Percentiles rank a stretch among this genome's conserved stretches.
Conservation (phyloP, 2,888 invertebrate species). For the Drosophila limbata region DNA sequence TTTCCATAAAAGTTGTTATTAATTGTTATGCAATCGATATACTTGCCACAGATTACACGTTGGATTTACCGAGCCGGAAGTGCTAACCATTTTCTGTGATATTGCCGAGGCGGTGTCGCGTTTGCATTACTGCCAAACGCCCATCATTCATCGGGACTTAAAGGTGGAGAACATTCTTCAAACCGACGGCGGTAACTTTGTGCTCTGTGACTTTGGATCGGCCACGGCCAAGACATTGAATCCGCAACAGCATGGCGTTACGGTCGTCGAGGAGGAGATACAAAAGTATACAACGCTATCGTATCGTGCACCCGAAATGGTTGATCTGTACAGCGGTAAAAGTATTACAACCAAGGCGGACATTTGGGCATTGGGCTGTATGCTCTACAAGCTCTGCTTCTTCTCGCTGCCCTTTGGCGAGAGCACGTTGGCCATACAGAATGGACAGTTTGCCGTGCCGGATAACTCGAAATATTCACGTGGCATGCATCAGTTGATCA, state of each 20-base stretch:
- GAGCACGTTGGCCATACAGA: conserved; percentile 96
- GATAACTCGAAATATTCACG: conserved; percentile 91
- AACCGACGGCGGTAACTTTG: conserved; percentile 92
- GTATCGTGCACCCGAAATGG: conserved; percentile 97
- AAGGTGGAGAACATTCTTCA: conserved; percentile 96
- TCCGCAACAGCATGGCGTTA: conserved; percentile 89
- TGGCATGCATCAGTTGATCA: conserved; percentile 90
- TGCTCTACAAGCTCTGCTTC: conserved; percentile 95
- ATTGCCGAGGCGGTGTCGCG: conserved; percentile 95
- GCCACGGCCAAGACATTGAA: conserved; percentile 93
- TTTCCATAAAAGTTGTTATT: not conserved
- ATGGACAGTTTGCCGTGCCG: conserved; percentile 94
- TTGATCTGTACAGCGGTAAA: conserved; percentile 94
- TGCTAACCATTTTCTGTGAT: conserved; percentile 95
- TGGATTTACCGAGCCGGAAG: conserved; percentile 91
- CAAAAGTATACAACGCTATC: conserved; percentile 95
- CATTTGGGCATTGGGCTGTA: conserved; percentile 96
- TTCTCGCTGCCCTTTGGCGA: conserved; percentile 96
- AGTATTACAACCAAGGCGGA: conserved; percentile 94
- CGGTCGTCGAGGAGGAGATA: conserved; percentile 93
- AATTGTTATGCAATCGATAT: not conserved
- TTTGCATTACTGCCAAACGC: conserved; percentile 96
- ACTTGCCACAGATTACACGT: conserved; percentile 87
- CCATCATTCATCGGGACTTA: conserved; percentile 96
- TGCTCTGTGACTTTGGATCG: conserved; percentile 97